Evolutionary conservation across 2,888 invertebrate genomes (phyloP).

Genomic region (Balanococcus diminutus): DNA sequence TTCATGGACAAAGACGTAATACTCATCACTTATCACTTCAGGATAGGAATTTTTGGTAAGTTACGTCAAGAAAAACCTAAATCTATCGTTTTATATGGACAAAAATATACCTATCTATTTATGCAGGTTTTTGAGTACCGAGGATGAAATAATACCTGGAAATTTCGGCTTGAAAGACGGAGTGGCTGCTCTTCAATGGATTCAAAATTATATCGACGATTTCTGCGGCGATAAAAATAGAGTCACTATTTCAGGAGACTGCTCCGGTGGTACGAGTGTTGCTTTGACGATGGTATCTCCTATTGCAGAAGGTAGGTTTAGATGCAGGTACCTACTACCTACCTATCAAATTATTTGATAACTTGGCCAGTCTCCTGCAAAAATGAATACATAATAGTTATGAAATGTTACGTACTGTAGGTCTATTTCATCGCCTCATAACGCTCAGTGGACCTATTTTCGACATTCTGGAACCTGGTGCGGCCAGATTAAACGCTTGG

Average conservation of each 20-base stretch:
- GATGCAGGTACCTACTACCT: too few species aligned
- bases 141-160: background rate
- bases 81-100: too few species aligned
- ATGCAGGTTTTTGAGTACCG: background rate
- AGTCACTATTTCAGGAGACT: slow-evolving; percentile 10
- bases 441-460: slow-evolving; percentile 75
- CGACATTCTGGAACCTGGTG: slow-evolving; percentile 60
- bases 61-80: background rate
- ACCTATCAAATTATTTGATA: too few species aligned
- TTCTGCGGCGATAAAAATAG: slow-evolving; percentile 4
- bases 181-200: background rate
- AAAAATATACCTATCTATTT: background rate
- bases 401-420: too few species aligned
- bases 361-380: too few species aligned
- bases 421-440: slow-evolving; percentile 68
- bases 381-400: too few species aligned
- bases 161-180: slow-evolving; percentile 33
- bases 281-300: too few species aligned
- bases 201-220: background rate
- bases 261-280: background rate
- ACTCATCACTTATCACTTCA: slow-evolving; percentile 61
- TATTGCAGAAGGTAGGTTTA: too few species aligned
- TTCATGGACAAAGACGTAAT: slow-evolving; percentile 69
- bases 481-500: slow-evolving; percentile 67
- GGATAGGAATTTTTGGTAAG: slow-evolving; percentile 61